Evolutionary conservation across 2,888 invertebrate genomes (phyloP).

Genomic region (Nycteola revayana): DNA sequence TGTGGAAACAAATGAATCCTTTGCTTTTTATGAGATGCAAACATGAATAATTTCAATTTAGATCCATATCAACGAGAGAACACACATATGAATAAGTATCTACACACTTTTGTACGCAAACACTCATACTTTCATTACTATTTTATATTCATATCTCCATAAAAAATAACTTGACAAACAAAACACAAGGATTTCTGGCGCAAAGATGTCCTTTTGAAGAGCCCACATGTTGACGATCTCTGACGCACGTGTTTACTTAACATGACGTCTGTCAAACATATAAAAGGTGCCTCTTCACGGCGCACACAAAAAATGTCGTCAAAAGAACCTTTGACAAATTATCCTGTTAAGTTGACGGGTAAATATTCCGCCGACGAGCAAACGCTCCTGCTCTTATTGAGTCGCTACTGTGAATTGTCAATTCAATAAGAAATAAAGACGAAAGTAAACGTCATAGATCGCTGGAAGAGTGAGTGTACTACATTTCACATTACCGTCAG

Average conservation of each 20-base stretch:
- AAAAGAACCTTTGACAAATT: slow-evolving; percentile 75
- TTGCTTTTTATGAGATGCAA: slow-evolving; percentile 4
- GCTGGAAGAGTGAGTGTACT: slow-evolving; percentile 28
- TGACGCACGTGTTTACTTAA: slow-evolving; percentile 57
- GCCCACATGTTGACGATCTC: slow-evolving; percentile 41
- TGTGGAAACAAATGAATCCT: background rate
- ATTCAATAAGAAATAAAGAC: slow-evolving; percentile 33
- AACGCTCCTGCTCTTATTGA: slow-evolving; percentile 20
- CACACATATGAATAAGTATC: too few relatives aligned
- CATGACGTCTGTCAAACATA: slow-evolving; percentile 65
- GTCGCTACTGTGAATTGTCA: slow-evolving; percentile 29
- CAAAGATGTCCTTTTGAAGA: slow-evolving; percentile 35
- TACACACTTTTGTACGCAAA: too few relatives aligned
- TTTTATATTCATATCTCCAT: slow-evolving; percentile 19
- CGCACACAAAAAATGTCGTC: slow-evolving; percentile 53
- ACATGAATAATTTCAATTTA: background rate
- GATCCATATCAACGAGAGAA: background rate
- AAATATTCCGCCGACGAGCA: slow-evolving; percentile 36
- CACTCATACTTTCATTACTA: slow-evolving; percentile 1
- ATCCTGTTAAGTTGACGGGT: slow-evolving; percentile 60
- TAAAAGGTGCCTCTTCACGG: slow-evolving; percentile 47
- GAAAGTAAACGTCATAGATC: slow-evolving; percentile 15
- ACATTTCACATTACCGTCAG: slow-evolving; percentile 46
- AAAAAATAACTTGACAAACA: slow-evolving; percentile 22
- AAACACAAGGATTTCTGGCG: slow-evolving; percentile 19